Evolutionary conservation across 2,888 invertebrate genomes (phyloP).

Genomic region (Beris chalybata): DNA sequence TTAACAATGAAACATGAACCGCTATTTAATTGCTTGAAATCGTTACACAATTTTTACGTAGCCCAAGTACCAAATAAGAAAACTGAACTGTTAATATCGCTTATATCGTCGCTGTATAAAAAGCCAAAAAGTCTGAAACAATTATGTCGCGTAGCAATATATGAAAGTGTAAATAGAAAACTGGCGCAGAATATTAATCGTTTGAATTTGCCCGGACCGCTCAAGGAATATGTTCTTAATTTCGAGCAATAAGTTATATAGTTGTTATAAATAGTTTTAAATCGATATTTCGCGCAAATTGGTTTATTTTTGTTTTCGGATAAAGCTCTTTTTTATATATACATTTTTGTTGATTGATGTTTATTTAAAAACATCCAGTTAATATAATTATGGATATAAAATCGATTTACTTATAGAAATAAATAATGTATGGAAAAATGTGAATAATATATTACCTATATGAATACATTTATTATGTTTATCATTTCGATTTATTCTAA

Average conservation of each 20-base stretch:
- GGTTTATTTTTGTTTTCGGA: no score
- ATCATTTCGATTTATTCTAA: no score
- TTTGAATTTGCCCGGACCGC: constrained; percentile 67
- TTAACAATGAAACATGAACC: constrained; percentile 69
- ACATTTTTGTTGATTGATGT: no score
- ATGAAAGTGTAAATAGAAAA: constrained; percentile 65
- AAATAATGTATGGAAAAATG: no score
- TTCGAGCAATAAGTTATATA: constrained; percentile 59
- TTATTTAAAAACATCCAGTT: no score
- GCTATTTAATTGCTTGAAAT: constrained; percentile 69
- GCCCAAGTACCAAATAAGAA: constrained; percentile 66
- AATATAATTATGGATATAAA: no score
- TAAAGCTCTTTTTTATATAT: no score
- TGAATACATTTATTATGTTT: no score
- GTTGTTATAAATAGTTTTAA: background rate
- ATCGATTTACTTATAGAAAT: no score
- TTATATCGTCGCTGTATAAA: constrained; percentile 66
- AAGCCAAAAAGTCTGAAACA: constrained; percentile 73
- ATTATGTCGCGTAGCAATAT: constrained; percentile 69
- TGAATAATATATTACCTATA: no score
- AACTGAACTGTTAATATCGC: constrained; percentile 64
- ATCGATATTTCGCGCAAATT: no score
- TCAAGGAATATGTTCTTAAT: constrained; percentile 71
- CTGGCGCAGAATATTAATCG: constrained; percentile 67
- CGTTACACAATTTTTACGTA: constrained; percentile 65